Evolutionary conservation across 1,140 invertebrate species (phyloP).

Genomic region (Drosophila watanabei): DNA sequence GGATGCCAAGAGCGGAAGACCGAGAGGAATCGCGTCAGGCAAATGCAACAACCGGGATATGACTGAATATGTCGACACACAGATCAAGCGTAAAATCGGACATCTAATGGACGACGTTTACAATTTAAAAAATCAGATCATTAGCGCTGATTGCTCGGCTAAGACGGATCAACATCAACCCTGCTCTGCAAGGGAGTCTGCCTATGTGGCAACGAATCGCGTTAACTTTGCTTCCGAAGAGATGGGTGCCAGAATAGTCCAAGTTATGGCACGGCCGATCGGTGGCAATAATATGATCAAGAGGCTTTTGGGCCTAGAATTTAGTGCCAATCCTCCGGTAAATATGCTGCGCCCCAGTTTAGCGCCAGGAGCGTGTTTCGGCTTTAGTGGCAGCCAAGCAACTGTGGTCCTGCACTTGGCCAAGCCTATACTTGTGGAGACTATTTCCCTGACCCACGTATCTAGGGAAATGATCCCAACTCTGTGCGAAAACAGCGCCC

Average conservation of each 20-base stretch:
- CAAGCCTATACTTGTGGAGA: constrained; percentile 55
- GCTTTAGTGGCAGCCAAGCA: constrained; percentile 40
- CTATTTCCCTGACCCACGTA: constrained; percentile 59
- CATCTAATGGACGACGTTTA: constrained; percentile 69
- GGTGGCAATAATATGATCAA: constrained; percentile 40
- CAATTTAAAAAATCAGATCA: constrained; percentile 51
- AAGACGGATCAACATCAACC: neutral
- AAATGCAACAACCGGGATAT: constrained; percentile 37
- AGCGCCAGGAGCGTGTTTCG: constrained; percentile 72
- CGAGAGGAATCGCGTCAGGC: neutral
- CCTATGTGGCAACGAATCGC: constrained; percentile 3
- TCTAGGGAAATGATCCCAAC: constrained; percentile 62
- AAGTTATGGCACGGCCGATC: constrained; percentile 47
- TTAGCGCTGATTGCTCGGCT: constrained; percentile 7
- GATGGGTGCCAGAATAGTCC: constrained; percentile 58
- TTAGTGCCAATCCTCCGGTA: constrained; percentile 66
- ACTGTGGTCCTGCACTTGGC: constrained; percentile 56
- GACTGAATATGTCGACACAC: constrained; percentile 46
- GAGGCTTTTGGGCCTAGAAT: constrained; percentile 60
- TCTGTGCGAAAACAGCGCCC: constrained; percentile 56
- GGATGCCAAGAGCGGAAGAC: neutral
- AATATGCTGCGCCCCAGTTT: constrained; percentile 60
- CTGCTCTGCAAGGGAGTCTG: neutral
- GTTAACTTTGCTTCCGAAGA: constrained; percentile 71
- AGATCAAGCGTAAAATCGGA: constrained; percentile 61